These are phyloP conservation scores for Mesocentrotus franciscanus DNA, from an alignment of 53 echinoderm and acorn worm genomes.

Conservation along the genomic window DNA sequence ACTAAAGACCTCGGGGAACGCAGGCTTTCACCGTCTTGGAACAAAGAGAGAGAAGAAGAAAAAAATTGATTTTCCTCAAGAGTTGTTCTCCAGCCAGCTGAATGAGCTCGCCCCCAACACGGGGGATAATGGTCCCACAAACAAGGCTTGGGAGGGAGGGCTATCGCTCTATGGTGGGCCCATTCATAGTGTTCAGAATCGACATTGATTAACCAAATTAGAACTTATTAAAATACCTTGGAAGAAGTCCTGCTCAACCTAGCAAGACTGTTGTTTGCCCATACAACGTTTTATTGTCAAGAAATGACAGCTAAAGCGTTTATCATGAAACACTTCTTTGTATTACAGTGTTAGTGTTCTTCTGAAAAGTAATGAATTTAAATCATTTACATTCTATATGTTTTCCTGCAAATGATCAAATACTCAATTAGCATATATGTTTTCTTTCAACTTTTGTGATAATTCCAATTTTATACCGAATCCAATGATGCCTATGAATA, in stretches of 20 bases:
- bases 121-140: background rate
- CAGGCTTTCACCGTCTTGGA: background rate
- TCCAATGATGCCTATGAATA: too few species aligned
- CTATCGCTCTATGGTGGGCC: slow-evolving; percentile 24
- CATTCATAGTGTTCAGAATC: slow-evolving; percentile 11
- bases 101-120: slow-evolving; percentile 41
- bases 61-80: slow-evolving; percentile 48
- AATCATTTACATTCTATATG: background rate
- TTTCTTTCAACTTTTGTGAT: too few species aligned
- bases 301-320: background rate
- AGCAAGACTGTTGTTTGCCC: slow-evolving; percentile 48
- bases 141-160: background rate
- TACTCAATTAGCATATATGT: too few species aligned
- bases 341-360: background rate
- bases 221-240: slow-evolving; percentile 39
- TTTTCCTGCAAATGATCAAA: background rate
- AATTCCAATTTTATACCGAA: too few species aligned
- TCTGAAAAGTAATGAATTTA: background rate
- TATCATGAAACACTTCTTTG: background rate
- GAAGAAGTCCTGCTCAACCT: slow-evolving; percentile 42
- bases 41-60: slow-evolving; percentile 3
- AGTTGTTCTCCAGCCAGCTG: slow-evolving; percentile 51
- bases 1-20: background rate
- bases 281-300: background rate
- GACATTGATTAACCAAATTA: slow-evolving; percentile 45